Evolutionary conservation across 2,888 invertebrate species (phyloP).

Genomic region (Plagodis pulveraria): DNA sequence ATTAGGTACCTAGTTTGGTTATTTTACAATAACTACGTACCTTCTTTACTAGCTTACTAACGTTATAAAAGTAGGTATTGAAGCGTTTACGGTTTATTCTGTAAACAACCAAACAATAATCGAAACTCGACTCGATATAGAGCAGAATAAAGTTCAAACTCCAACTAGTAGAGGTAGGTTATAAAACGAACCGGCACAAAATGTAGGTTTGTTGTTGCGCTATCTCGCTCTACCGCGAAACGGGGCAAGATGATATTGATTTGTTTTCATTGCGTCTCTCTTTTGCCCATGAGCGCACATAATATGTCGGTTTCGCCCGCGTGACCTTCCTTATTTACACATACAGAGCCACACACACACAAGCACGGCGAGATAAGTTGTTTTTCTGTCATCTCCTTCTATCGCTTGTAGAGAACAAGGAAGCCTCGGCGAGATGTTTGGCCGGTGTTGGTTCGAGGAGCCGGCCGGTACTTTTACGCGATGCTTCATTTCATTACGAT

Average conservation of each 20-base stretch:
- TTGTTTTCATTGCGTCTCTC: constrained; percentile 85
- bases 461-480: constrained; percentile 51
- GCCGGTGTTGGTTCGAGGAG: constrained; percentile 11
- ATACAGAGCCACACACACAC: constrained; percentile 50
- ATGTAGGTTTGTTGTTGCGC: constrained; percentile 83
- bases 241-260: constrained; percentile 79
- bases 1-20: background rate
- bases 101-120: constrained; percentile 49
- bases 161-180: constrained; percentile 29
- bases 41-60: too few species aligned
- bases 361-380: constrained; percentile 67
- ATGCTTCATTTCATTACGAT: constrained; percentile 43
- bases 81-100: constrained; percentile 46
- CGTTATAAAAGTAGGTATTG: constrained; percentile 8
- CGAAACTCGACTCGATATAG: constrained; percentile 46
- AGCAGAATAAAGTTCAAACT: constrained; percentile 56
- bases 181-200: constrained; percentile 67
- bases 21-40: background rate
- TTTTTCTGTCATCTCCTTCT: constrained; percentile 81
- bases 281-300: constrained; percentile 64
- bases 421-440: constrained; percentile 50
- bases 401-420: constrained; percentile 63
- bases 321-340: constrained; percentile 81
- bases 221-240: constrained; percentile 76
- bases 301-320: constrained; percentile 64